A percentile compares a stretch with the other conserved stretches of the same genome.
Conservation (phyloP, 2,113 vertebrate genomes). For the human region DNA sequence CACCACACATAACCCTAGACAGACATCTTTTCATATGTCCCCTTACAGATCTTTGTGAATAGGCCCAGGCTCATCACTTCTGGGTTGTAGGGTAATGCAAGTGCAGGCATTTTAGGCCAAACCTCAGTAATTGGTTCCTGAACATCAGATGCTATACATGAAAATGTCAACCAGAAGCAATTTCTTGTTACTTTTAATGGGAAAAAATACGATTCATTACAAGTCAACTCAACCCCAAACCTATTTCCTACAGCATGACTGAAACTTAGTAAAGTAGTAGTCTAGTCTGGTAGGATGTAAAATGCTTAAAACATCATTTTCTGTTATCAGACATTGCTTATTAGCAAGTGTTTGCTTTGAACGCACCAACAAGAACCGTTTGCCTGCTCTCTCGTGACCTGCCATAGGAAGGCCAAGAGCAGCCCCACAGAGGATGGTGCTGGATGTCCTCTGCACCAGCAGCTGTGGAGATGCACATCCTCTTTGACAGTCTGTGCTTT, state of each 20-base stretch:
- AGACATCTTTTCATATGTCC: not conserved
- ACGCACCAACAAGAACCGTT: not conserved
- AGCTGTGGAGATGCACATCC: not conserved
- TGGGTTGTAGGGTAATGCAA: not conserved
- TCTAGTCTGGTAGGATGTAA: not conserved
- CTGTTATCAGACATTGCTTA: not conserved
- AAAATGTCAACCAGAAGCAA: not conserved
- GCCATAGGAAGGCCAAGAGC: not conserved
- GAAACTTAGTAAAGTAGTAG: not conserved
- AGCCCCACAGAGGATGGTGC: not conserved
- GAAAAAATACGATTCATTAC: not conserved
- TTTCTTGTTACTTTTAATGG: not conserved
- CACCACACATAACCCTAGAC: not conserved
- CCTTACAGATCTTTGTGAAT: not conserved
- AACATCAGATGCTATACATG: not conserved
- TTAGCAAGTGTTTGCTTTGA: not conserved
- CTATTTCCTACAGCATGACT: not conserved
- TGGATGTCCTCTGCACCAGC: not conserved
- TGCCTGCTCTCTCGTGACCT: not conserved
- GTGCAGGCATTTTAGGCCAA: not conserved
- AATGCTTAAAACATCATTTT: not conserved
- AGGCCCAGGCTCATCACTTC: not conserved
- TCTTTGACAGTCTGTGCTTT: not conserved
- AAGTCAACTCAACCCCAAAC: not conserved
- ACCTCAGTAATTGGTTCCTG: not conserved